A percentile compares a stretch with the other conserved stretches of the same genome.
phyloP scores from a whole-genome alignment of 2,797 vertebrate species.

The Chelidonichthys spinosus region DNA sequence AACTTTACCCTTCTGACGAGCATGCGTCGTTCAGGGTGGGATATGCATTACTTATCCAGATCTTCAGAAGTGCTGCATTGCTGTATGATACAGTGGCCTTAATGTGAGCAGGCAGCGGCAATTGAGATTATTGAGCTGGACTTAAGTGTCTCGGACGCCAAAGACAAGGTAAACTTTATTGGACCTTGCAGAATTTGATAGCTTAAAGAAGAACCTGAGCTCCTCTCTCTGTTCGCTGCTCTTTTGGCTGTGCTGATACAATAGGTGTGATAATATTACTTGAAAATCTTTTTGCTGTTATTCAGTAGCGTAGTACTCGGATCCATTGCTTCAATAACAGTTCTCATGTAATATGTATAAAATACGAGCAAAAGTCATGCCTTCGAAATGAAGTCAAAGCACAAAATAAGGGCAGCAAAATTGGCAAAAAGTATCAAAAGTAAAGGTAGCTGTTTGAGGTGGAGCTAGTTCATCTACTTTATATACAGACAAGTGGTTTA shows the following conservation, averaged over 20 bases:
- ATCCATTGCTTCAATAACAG: background rate
- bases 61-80: slow-evolving; percentile 51
- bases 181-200: slow-evolving; percentile 77
- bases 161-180: slow-evolving; percentile 62
- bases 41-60: slow-evolving; percentile 58
- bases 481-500: no score
- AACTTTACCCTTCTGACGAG: slow-evolving; percentile 52
- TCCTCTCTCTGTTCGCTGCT: slow-evolving; percentile 43
- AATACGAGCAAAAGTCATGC: background rate
- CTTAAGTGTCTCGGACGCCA: slow-evolving; percentile 51
- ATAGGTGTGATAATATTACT: slow-evolving; percentile 38
- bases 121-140: slow-evolving; percentile 66
- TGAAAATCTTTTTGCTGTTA: slow-evolving; percentile 32
- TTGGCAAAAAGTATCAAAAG: background rate
- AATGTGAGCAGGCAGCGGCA: slow-evolving; percentile 63
- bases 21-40: slow-evolving; percentile 45
- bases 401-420: background rate
- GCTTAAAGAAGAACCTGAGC: slow-evolving; percentile 66
- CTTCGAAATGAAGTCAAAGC: background rate
- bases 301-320: background rate
- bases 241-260: slow-evolving; percentile 68
- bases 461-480: background rate
- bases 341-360: background rate
- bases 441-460: no score
- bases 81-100: slow-evolving; percentile 36